Conservation (phyloP, 1,140 invertebrate genomes). For the Euwallacea similis region DNA sequence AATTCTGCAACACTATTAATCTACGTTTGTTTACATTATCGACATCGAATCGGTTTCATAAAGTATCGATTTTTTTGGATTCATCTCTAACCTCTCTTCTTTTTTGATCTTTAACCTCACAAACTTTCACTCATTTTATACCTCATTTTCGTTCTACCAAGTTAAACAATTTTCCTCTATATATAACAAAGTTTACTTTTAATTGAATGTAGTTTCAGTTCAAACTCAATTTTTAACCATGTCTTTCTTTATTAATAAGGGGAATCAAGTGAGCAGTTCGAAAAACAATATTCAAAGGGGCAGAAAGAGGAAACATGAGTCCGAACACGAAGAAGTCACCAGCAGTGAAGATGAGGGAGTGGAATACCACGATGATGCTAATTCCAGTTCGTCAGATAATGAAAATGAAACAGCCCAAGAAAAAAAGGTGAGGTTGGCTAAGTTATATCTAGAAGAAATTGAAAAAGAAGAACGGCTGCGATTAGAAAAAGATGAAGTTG, state of each 20-base stretch:
- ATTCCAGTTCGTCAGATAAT: conserved; percentile 64
- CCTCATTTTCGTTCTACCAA: too few relatives aligned
- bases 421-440: conserved; percentile 84
- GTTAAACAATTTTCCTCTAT: too few relatives aligned
- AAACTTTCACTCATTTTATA: too few relatives aligned
- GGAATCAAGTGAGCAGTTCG: conserved; percentile 59
- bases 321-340: conserved; percentile 52
- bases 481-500: conserved; percentile 60
- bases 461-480: conserved; percentile 67
- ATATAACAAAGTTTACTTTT: too few relatives aligned
- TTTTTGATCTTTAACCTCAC: too few relatives aligned
- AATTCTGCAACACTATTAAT: too few relatives aligned
- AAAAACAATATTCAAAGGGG: conserved; percentile 47
- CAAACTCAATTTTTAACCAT: conserved; percentile 18
- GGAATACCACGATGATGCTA: conserved; percentile 57
- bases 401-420: conserved; percentile 85
- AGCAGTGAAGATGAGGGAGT: conserved; percentile 55
- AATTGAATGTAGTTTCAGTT: too few relatives aligned
- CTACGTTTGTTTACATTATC: too few relatives aligned
- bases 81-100: too few relatives aligned
- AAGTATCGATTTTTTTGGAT: too few relatives aligned
- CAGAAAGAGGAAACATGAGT: conserved; percentile 45
- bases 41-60: too few relatives aligned
- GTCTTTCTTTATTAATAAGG: conserved; percentile 64
- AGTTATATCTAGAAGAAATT: conserved; percentile 85